These are phyloP conservation scores for Cettia cetti DNA, from an alignment of 2,113 vertebrate species.

Conservation along the genomic window DNA sequence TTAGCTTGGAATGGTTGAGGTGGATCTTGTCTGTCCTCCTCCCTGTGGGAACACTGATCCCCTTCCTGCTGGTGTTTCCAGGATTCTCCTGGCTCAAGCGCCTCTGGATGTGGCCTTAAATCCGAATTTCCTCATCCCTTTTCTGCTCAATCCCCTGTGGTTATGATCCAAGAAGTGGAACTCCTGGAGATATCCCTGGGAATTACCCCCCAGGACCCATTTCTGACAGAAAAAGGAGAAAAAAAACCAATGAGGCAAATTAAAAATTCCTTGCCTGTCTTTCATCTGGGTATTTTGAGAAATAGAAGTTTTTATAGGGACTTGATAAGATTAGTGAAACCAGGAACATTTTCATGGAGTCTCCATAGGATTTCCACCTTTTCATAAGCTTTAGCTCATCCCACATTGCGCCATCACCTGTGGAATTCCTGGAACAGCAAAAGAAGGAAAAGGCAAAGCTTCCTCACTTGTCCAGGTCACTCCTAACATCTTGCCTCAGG, in stretches of 20 bases:
- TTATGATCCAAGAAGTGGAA: neutral
- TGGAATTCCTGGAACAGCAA: neutral
- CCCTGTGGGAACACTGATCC: neutral
- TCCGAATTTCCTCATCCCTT: neutral
- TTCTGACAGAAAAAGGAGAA: neutral
- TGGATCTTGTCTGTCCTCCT: neutral
- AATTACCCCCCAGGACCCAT: rapidly evolving
- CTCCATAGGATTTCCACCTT: neutral
- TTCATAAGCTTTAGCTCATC: neutral
- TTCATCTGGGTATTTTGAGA: neutral
- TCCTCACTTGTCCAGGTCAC: neutral
- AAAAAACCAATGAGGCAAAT: neutral
- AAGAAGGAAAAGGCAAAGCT: neutral
- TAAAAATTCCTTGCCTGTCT: neutral
- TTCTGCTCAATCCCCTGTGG: neutral
- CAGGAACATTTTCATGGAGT: neutral
- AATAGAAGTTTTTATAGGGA: neutral
- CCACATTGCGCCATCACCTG: neutral
- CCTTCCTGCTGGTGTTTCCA: neutral
- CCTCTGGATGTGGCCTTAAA: neutral
- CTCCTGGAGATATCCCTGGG: neutral
- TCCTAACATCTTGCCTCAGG: neutral
- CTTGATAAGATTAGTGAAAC: neutral
- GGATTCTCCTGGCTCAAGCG: neutral
- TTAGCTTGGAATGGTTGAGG: neutral